Base-by-base conservation (phyloP, 1,140 invertebrate genomes). In the Armadillidium nasatum region DNA sequence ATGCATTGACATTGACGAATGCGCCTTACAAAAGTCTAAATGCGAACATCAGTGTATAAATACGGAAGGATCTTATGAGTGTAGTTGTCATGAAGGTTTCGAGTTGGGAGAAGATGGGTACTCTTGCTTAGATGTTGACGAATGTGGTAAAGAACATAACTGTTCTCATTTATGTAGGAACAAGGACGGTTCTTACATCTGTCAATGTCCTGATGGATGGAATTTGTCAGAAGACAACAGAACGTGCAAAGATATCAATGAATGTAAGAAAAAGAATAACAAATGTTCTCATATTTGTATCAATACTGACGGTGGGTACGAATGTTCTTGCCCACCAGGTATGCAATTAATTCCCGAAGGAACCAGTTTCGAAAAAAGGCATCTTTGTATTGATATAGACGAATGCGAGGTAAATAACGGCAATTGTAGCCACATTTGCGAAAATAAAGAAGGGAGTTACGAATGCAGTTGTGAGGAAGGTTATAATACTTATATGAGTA, bases 391-490 rank as follows among this genome's bases (percentile, higher is more conserved):
- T 85, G 87, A 88, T 82, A 78, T 87, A 10, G 84, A 88, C 78
- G 87, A 88, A 78, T 88, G 87, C 80, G 72, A 79, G 10, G 77
- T 80, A 33, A 81, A 83, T 15, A 86, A 85, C 66, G 86, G 86
- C 15, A 85, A 84, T 7, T 88, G 87, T 78, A 85, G 83, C 72
- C 83, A 87, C 75, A 79, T 82, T 7, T 88, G 87, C 83, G 85
- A 91, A n/a, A 96, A 96, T 84, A 91, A 90, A 0, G 85, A 89
- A 7, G 94, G 94, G 0, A 91, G 91, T 10, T 96, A 89, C 84
- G 88, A 90, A 71, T 96, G 94, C 82, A 87, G 88, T 33, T 96
- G 94, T 83, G 89, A 90, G 77, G 87, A 88, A 78, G 92, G 92
- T 15, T 92, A 90, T 81, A 88, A 88, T 15, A 60, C 11, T 21